phyloP scores from a whole-genome alignment of 2,888 invertebrate genomes.

The Leptinotarsa peninsularis region DNA sequence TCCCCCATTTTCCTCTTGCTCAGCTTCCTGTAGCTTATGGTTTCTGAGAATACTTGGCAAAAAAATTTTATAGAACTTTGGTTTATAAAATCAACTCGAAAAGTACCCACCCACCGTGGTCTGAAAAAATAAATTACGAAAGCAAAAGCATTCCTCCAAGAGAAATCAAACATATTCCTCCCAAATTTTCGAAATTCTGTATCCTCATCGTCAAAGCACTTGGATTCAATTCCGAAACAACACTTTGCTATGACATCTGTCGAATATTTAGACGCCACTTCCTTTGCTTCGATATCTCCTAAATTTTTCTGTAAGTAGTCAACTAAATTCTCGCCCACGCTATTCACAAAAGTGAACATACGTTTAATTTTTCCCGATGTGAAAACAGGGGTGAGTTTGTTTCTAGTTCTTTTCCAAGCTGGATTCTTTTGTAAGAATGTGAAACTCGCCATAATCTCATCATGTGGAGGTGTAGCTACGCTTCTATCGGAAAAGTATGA shows the following conservation, averaged over 20 bases:
- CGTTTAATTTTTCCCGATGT: constrained; percentile 70
- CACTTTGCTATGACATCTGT: constrained; percentile 66
- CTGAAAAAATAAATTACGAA: constrained; percentile 54
- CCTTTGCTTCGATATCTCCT: constrained; percentile 56
- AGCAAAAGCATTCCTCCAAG: constrained; percentile 50
- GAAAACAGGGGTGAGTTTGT: constrained; percentile 69
- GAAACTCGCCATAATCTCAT: constrained; percentile 64
- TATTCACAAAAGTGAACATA: constrained; percentile 67
- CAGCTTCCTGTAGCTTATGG: constrained; percentile 50
- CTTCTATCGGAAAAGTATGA: constrained; percentile 65
- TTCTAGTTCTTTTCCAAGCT: constrained; percentile 69
- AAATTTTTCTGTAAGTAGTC: constrained; percentile 27
- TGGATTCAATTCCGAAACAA: constrained; percentile 65
- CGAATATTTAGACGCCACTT: constrained; percentile 62
- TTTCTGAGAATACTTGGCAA: constrained; percentile 52
- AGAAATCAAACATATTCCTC: constrained; percentile 57
- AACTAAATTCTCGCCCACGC: constrained; percentile 24
- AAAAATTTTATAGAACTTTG: constrained; percentile 49
- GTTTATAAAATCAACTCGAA: constrained; percentile 53
- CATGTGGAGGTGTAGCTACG: constrained; percentile 58
- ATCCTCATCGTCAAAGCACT: constrained; percentile 60
- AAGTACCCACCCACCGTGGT: constrained; percentile 49
- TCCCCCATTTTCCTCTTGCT: constrained; percentile 65
- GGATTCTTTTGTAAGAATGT: constrained; percentile 66
- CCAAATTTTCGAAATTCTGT: constrained; percentile 62